Conservation (phyloP, 2,888 invertebrate species). For the Drosophila hawaiiensis region DNA sequence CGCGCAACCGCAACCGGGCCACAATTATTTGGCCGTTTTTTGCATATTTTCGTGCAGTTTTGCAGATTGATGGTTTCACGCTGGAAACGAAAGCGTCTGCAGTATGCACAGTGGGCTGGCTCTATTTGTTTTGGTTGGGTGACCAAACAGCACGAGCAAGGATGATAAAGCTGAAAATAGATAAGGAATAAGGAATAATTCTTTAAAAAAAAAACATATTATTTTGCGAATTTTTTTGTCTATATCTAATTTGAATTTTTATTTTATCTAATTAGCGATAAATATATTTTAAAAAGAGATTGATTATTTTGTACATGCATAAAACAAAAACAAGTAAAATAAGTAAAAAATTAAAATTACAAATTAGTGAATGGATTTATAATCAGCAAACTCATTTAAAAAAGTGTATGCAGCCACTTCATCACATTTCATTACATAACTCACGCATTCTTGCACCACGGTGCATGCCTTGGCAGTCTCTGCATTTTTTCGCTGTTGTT, state of each 20-base stretch:
- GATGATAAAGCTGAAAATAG: background rate
- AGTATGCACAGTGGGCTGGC: slow-evolving; percentile 47
- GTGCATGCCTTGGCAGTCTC: slow-evolving; percentile 48
- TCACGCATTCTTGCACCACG: slow-evolving; percentile 39
- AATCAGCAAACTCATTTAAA: no score
- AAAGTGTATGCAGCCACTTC: background rate
- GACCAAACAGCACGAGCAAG: background rate
- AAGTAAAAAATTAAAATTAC: no score
- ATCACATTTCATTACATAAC: background rate
- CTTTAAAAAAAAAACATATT: background rate
- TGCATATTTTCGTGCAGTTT: slow-evolving; percentile 78
- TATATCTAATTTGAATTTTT: no score
- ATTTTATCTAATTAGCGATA: background rate
- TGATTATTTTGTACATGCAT: background rate
- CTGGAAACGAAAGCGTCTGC: slow-evolving; percentile 52
- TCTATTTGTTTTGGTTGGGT: background rate
- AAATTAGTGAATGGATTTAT: background rate
- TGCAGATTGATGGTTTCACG: slow-evolving; percentile 69
- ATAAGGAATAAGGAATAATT: background rate
- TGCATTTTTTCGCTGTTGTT: slow-evolving; percentile 39
- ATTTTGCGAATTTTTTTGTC: background rate
- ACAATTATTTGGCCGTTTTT: slow-evolving; percentile 79
- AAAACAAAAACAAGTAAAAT: background rate
- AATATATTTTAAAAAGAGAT: background rate
- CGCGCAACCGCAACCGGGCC: slow-evolving; percentile 65